Evolutionary conservation across 2,888 invertebrate species (phyloP).

Genomic region (Subacronicta megacephala): DNA sequence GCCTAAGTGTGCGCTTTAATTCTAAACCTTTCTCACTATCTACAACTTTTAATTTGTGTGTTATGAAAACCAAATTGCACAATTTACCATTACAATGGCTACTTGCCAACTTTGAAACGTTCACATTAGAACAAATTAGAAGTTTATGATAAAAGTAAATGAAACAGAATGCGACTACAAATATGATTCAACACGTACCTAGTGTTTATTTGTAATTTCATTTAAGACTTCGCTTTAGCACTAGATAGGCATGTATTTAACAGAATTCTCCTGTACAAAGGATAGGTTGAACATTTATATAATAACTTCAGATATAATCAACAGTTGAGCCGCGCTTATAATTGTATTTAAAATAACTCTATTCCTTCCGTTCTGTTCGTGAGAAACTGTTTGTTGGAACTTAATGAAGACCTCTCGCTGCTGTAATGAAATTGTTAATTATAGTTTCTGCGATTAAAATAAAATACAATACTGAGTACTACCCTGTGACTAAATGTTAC

Average conservation of each 20-base stretch:
- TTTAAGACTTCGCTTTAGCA: background rate
- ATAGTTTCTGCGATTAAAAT: constrained; percentile 48
- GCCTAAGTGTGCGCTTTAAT: constrained; percentile 66
- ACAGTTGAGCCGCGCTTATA: constrained; percentile 53
- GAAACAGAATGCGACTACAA: constrained; percentile 14
- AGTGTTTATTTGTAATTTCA: constrained; percentile 21
- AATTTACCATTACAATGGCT: constrained; percentile 34
- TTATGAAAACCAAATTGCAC: constrained; percentile 41
- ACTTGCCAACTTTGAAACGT: constrained; percentile 40
- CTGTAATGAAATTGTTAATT: constrained; percentile 59
- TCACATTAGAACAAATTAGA: constrained; percentile 36
- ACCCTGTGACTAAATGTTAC: constrained; percentile 7
- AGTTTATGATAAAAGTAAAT: constrained; percentile 30
- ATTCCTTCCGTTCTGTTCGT: constrained; percentile 57
- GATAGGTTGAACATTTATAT: constrained; percentile 28
- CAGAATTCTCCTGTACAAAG: constrained; percentile 14
- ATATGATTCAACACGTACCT: constrained; percentile 13
- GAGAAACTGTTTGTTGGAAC: constrained; percentile 60
- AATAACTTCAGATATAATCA: constrained; percentile 36
- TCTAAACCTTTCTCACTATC: constrained; percentile 39
- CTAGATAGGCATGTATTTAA: background rate
- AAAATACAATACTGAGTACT: constrained; percentile 31
- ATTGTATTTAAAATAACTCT: constrained; percentile 62
- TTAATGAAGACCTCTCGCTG: constrained; percentile 55
- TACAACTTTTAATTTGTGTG: constrained; percentile 48